These are phyloP conservation scores for Microcebus griseorufus DNA, from an alignment of 2,113 vertebrate species.

Conservation along the genomic window DNA sequence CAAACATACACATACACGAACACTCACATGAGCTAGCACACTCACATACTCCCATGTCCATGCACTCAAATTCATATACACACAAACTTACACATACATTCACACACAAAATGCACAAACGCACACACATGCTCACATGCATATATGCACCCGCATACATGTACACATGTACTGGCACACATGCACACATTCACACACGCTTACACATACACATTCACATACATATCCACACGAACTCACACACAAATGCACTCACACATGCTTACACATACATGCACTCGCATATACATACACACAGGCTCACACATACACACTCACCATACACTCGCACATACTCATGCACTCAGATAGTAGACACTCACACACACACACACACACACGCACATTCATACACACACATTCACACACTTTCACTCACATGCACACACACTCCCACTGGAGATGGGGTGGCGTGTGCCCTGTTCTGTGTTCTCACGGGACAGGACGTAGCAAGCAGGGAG, in stretches of 20 bases:
- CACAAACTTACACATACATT: too few species aligned
- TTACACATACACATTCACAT: background rate
- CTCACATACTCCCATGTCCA: background rate
- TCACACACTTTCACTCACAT: background rate
- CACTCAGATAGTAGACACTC: background rate
- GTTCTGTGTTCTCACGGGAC: fast-evolving
- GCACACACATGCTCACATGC: background rate
- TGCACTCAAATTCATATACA: background rate
- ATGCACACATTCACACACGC: fast-evolving
- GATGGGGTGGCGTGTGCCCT: fast-evolving
- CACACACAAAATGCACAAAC: background rate
- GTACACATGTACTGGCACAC: background rate
- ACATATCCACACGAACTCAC: background rate
- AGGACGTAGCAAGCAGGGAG: too few species aligned
- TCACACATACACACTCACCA: background rate
- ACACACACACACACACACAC: too few species aligned
- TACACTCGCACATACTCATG: background rate
- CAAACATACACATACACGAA: background rate
- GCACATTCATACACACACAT: fast-evolving
- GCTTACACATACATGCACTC: background rate
- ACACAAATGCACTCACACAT: background rate
- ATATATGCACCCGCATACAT: background rate
- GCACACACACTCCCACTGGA: fast-evolving
- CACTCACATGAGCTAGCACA: too few species aligned
- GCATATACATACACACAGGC: background rate